Evolutionary conservation across 1,140 invertebrate genomes (phyloP).

Genomic region (Dryas iulia): DNA sequence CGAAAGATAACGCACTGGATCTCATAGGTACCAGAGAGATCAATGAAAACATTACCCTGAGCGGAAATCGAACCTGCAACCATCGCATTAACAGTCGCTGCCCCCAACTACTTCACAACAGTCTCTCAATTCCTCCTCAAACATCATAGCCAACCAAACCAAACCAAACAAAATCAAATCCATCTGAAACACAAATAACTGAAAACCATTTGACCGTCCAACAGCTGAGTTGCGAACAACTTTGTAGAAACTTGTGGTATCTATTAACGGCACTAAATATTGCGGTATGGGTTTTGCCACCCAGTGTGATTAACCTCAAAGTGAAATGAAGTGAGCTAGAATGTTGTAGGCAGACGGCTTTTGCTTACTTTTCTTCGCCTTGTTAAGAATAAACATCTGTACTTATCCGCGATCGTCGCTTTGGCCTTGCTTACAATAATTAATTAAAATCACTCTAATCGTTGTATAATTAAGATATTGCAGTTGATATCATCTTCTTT

Average conservation of each 20-base stretch:
- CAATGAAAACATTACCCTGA: too few species aligned
- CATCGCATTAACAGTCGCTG: too few species aligned
- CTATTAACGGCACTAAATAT: slow-evolving; percentile 40
- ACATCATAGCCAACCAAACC: too few species aligned
- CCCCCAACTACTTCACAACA: too few species aligned
- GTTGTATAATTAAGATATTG: neutral
- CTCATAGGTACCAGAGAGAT: too few species aligned
- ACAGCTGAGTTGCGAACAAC: slow-evolving; percentile 18
- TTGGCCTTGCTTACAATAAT: slow-evolving; percentile 18
- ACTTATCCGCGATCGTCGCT: slow-evolving; percentile 9
- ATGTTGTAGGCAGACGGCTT: slow-evolving; percentile 32
- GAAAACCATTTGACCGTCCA: slow-evolving; percentile 3
- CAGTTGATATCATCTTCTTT: too few species aligned
- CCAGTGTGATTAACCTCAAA: slow-evolving; percentile 46
- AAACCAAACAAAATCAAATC: neutral
- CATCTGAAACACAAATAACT: neutral
- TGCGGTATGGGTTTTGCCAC: slow-evolving; percentile 37
- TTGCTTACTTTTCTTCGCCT: slow-evolving; percentile 35
- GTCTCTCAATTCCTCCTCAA: too few species aligned
- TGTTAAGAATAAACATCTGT: slow-evolving; percentile 23
- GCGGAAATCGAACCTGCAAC: too few species aligned
- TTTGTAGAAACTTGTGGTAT: slow-evolving; percentile 38
- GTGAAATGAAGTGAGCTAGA: slow-evolving; percentile 34
- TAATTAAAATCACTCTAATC: slow-evolving; percentile 9
- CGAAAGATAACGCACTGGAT: too few species aligned